These are phyloP conservation scores for Zaprionus davidi DNA, from an alignment of 1,140 invertebrate genomes.

Conservation along the genomic window DNA sequence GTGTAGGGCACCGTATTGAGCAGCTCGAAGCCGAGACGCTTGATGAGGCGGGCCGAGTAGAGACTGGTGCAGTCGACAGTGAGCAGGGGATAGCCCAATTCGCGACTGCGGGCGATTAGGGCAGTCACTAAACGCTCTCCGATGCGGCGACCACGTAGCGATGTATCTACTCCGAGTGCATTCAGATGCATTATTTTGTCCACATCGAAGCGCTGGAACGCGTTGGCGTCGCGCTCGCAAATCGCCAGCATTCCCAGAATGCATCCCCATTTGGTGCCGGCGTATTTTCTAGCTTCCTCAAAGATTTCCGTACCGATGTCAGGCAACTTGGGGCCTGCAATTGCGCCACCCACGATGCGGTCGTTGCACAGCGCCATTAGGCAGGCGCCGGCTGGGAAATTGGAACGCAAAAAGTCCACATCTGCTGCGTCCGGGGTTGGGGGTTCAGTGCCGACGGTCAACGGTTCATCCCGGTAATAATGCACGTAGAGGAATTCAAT, in stretches of 20 bases:
- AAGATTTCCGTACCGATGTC: constrained; percentile 14
- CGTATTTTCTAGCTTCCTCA: constrained; percentile 12
- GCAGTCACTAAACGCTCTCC: constrained; percentile 50
- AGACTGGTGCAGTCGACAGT: constrained; percentile 66
- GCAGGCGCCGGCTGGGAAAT: constrained; percentile 52
- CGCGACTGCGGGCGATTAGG: constrained; percentile 20
- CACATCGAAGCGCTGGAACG: constrained; percentile 44
- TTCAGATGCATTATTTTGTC: constrained; percentile 52
- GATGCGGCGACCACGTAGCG: constrained; percentile 47
- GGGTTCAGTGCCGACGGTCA: constrained; percentile 54
- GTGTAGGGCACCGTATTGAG: constrained; percentile 47
- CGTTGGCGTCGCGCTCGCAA: constrained; percentile 47
- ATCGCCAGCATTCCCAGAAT: constrained; percentile 50
- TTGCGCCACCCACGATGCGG: constrained; percentile 55
- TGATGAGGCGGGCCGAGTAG: constrained; percentile 56
- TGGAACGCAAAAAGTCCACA: constrained; percentile 56
- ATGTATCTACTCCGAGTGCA: constrained; percentile 54
- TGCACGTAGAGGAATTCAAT: constrained; percentile 57
- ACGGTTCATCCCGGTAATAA: constrained; percentile 66
- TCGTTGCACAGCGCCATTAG: constrained; percentile 29
- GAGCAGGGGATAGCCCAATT: constrained; percentile 52
- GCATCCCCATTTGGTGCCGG: constrained; percentile 62
- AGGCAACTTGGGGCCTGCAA: constrained; percentile 57
- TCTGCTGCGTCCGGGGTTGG: constrained; percentile 50
- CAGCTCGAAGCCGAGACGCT: constrained; percentile 54